Conservation (phyloP, 2,888 invertebrate species). For the Lissonota sp. region DNA sequence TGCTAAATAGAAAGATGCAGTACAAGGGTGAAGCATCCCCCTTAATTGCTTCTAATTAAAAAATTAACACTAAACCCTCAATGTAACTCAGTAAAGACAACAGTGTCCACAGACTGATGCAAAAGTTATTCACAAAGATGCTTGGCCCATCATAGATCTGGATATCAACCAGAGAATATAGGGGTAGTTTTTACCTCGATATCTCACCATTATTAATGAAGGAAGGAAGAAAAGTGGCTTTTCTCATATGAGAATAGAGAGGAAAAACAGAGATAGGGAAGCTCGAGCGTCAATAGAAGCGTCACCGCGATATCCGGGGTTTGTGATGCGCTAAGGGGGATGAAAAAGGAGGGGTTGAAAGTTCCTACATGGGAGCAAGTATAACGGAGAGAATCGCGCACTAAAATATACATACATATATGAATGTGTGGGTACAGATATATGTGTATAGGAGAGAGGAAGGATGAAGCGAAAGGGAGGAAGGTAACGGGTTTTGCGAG, state of each 20-base stretch:
- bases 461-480: conserved; percentile 41
- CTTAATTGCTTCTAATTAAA: too few relatives aligned
- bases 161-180: too few relatives aligned
- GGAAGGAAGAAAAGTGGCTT: conserved; percentile 70
- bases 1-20: too few relatives aligned
- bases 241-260: conserved; percentile 56
- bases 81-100: too few relatives aligned
- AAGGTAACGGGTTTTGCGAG: conserved; percentile 53
- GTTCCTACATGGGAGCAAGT: not conserved
- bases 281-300: conserved; percentile 71
- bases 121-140: too few relatives aligned
- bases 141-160: too few relatives aligned
- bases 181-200: not conserved
- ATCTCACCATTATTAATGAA: not conserved
- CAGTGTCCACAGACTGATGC: too few relatives aligned
- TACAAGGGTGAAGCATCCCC: too few relatives aligned
- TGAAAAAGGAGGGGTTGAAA: not conserved
- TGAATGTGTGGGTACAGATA: not conserved
- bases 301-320: conserved; percentile 62
- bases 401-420: too few relatives aligned
- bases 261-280: conserved; percentile 6
- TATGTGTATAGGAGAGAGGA: conserved; percentile 16
- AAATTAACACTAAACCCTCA: too few relatives aligned
- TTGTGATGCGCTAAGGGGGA: not conserved
- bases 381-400: too few relatives aligned